These are phyloP conservation scores for Sialis lutaria DNA, from an alignment of 2,888 invertebrate genomes.

Conservation along the genomic window DNA sequence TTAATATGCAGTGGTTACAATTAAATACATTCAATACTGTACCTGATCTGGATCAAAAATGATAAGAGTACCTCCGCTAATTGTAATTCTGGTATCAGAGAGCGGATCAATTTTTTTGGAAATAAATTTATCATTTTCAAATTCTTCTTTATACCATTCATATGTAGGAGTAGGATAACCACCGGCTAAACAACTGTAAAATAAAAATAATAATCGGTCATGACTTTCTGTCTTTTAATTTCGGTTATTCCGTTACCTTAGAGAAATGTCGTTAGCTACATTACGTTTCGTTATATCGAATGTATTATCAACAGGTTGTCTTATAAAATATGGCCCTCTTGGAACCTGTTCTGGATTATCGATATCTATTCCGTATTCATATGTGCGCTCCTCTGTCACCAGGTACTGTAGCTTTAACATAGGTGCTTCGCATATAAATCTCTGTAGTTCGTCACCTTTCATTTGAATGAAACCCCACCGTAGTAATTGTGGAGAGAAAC, in stretches of 20 bases:
- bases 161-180: constrained; percentile 84
- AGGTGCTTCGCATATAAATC: constrained; percentile 81
- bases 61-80: constrained; percentile 82
- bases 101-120: constrained; percentile 64
- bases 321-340: constrained; percentile 74
- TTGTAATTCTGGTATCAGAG: constrained; percentile 52
- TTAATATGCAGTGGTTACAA: constrained; percentile 2
- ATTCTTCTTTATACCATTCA: constrained; percentile 79
- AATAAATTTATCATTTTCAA: constrained; percentile 57
- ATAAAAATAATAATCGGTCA: constrained; percentile 1
- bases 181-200: constrained; percentile 53
- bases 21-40: constrained; percentile 6
- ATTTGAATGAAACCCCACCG: constrained; percentile 76
- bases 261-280: constrained; percentile 51
- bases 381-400: constrained; percentile 56
- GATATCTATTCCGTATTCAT: constrained; percentile 72
- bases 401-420: constrained; percentile 52
- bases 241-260: constrained; percentile 28
- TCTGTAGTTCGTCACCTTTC: constrained; percentile 53
- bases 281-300: constrained; percentile 63
- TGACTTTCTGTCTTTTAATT: neutral
- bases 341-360: constrained; percentile 66
- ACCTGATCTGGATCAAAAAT: constrained; percentile 66
- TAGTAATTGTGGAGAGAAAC: constrained; percentile 48
- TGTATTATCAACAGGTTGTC: constrained; percentile 66